Evolutionary conservation across 2,797 vertebrate species (phyloP), one percentile per base, ranked within the genome.

Genomic region (Gobionotothen gibberifrons): DNA sequence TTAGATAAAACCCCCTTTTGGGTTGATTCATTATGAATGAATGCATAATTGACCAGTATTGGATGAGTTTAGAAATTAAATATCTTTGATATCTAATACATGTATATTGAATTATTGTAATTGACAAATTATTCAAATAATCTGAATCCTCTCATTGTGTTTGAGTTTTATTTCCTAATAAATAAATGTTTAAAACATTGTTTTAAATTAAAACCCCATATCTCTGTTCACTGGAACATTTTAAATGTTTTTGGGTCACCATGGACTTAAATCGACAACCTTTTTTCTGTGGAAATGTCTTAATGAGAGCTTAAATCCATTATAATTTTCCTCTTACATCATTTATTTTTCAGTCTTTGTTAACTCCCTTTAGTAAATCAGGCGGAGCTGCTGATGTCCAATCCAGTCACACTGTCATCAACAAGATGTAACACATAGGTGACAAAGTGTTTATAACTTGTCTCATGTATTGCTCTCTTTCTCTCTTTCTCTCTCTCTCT

Each of bases 371-470:
- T 9, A 17, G 36, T 16, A 36, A 68, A 85, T 69, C 17, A 82
- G 72, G 80, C 13, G 48, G 77, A 52, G 39, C 59, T 51, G 10
- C 9, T 54, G 15, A 46, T 21, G n/a, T 73, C 84, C 80, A 89
- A 86, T 82, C 69, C 59, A 40, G 6, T 19, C 1, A n/a, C 49
- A 29, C 40, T 74, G 21, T 60, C 46, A 55, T 58, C 72, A 66
- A 79, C 79, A 44, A 72, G 61, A 79, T 86, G 78, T 49, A 47
- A 55, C 16, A n/a, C 49, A 51, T 47, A 21, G 46, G 11, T 40
- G 16, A 22, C 39, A 53, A 73, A 81, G 17, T 42, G 8, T 59
- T 72, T 91, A 93, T 87, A 92, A 76, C 29, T 17, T 62, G 12
- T 2, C 13, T 52, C 53, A 42, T 69, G 57, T 1, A n/a, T 15